Evolutionary conservation across 2,888 invertebrate genomes (phyloP), one percentile per base, ranked within the genome.

Genomic region (Volucella inflata): DNA sequence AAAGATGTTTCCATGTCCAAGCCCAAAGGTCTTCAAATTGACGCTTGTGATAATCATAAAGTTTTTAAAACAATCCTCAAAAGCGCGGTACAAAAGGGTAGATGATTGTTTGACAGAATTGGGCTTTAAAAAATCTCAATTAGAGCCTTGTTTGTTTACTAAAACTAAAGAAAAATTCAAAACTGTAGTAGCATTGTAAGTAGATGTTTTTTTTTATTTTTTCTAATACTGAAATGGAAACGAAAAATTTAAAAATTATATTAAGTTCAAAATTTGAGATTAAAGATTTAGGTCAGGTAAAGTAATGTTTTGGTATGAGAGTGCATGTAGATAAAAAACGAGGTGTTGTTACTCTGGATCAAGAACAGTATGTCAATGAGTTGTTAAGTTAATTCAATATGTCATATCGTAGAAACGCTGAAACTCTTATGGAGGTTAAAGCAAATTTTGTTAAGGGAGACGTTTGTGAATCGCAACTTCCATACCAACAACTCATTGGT

Each of bases 11-110:
- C 14, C 10, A 53, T 53, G 51, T 53, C 51, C 51, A 53, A 53
- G 51, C 57, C 57, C 16, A 16, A 38, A 38, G 38, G 57, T 57
- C 57, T 57, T 57, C 1, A 16, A 38, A 11, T 40, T 16, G 38
- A 14, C 14, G 57, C n/a, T 57, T 2, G n/a, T 57, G 14, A 38
- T 14, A 40, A 57, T 38, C 1, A 10, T 42, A 62, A 62, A 62
- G 46, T 62, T 21, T 1, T 30, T 59, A 30, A 59, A 48, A 38
- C 30, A 46, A 30, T 46, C 46, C 14, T 46, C 62, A 62, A 62
- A 46, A 62, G 46, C 30, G 8, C 36, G 59, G 59, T 59, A 59
- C 59, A 42, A 64, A 48, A 64, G 36, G n/a, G n/a, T n/a, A n/a
- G n/a, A n/a, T n/a, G n/a, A n/a, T n/a, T n/a, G n/a, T n/a, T n/a